Evolutionary conservation across 2,797 vertebrate genomes (phyloP).

Genomic region (Phoeniculus purpureus): DNA sequence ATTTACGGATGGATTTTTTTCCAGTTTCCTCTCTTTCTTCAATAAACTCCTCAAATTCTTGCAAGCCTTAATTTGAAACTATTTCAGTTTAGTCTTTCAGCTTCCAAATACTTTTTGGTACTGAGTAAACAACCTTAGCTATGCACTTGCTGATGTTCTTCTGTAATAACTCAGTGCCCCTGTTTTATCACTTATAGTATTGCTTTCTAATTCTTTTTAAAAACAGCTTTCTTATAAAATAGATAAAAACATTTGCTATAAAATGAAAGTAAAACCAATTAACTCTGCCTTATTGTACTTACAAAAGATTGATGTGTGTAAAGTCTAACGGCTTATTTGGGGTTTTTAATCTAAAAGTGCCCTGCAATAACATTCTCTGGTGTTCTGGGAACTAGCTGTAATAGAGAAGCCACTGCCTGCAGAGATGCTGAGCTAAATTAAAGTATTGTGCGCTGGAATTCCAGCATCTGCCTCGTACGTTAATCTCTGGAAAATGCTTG

Average conservation of each 20-base stretch:
- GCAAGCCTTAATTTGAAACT: slow-evolving; percentile 1
- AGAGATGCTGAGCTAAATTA: slow-evolving; percentile 67
- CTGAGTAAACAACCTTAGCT: slow-evolving; percentile 17
- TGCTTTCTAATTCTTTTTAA: slow-evolving; percentile 40
- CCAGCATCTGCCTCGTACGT: slow-evolving; percentile 33
- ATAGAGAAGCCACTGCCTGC: slow-evolving; percentile 62
- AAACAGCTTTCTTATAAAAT: slow-evolving; percentile 36
- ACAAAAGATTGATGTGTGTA: slow-evolving; percentile 54
- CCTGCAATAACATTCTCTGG: slow-evolving; percentile 43
- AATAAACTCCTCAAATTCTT: neutral
- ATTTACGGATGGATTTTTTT: neutral
- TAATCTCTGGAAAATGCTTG: slow-evolving; percentile 56
- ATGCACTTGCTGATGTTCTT: slow-evolving; percentile 24
- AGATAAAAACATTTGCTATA: slow-evolving; percentile 44
- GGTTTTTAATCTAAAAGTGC: slow-evolving; percentile 59
- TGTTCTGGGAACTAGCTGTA: slow-evolving; percentile 21
- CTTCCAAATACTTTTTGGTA: slow-evolving; percentile 13
- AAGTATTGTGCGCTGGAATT: slow-evolving; percentile 56
- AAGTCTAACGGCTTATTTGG: slow-evolving; percentile 57
- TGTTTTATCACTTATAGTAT: slow-evolving; percentile 12
- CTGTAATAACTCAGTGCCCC: neutral
- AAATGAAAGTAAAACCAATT: slow-evolving; percentile 62
- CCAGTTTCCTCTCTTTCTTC: neutral
- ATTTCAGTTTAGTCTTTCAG: slow-evolving; percentile 35
- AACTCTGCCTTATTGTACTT: slow-evolving; percentile 53